Evolutionary conservation across 2,888 invertebrate genomes (phyloP), one percentile per base, ranked within the genome.

Genomic region (Amitus sp.): DNA sequence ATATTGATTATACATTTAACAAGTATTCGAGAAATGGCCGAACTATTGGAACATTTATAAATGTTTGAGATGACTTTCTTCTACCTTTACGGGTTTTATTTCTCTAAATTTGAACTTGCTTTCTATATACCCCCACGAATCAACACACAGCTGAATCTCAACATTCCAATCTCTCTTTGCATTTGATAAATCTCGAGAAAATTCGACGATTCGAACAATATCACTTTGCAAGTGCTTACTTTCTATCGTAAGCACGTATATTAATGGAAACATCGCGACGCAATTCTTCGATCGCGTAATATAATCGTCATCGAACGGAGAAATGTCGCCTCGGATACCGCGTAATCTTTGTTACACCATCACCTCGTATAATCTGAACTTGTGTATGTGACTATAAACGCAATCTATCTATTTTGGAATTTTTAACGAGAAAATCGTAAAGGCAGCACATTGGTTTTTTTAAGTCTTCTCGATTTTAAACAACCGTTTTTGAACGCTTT

Each of bases 1-100:
- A n/a, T n/a, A n/a, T n/a, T n/a, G n/a, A n/a, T n/a, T n/a, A n/a
- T 74, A 71, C 70, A 75, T 68, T 67, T 73, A 72, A 73, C 73
- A 73, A 72, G 71, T 64, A 70, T 69, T 70, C 68, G 62, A 61
- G 70, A 66, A 67, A 72, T 65, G 54, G 64, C 66, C 59, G 50
- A 60, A 58, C 55, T 59, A 62, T 59, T 62, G 54, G 57, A 62
- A 57, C 76, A 75, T 75, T 74, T 72, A 75, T 73, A 75, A 69
- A 66, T 65, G 47, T 60, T 59, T 46, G 40, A 61, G 52, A 39
- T 4, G 39, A 13, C 12, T 17, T 23, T 45, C 19, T 34, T 34
- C 18, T 33, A 12, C 13, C 37, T 45, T n/a, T 12, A 13, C 15
- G 20, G 20, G 10, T 30, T 42, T 48, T 48, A n/a, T 40, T 39